A percentile compares a stretch with the other conserved stretches of the same genome.
These are phyloP conservation scores for Beaufortia kweichowensis DNA, from an alignment of 2,113 vertebrate genomes.

Conservation along the genomic window DNA sequence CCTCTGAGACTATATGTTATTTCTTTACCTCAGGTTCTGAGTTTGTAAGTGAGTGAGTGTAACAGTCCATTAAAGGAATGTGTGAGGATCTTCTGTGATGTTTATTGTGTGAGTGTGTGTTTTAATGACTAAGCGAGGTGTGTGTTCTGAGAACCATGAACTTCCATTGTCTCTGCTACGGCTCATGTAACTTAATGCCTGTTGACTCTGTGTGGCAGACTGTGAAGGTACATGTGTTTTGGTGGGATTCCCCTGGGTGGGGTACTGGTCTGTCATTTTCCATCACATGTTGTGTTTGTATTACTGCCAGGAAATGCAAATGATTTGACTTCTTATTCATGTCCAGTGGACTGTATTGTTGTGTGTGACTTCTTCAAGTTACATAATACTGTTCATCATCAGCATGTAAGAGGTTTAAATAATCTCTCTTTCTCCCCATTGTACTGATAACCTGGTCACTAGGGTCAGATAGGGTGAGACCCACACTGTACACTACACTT, in stretches of 20 bases:
- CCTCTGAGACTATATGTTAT: slow-evolving; percentile 15
- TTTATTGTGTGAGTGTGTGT: not conserved
- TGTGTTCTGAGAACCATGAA: slow-evolving; percentile 18
- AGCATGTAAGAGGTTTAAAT: slow-evolving; percentile 10
- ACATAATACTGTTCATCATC: slow-evolving; percentile 24
- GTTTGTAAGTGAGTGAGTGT: not conserved
- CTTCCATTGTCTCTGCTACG: slow-evolving; percentile 2
- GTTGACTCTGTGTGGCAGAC: slow-evolving; percentile 7
- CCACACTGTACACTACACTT: too few relatives aligned
- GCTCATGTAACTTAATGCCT: slow-evolving; percentile 19
- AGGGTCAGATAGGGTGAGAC: not conserved
- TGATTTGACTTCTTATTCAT: slow-evolving; percentile 16
- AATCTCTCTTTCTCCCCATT: not conserved
- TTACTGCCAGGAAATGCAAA: slow-evolving; percentile 2
- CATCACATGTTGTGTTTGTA: slow-evolving; percentile 1
- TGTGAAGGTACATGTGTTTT: slow-evolving; percentile 16
- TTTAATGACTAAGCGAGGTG: slow-evolving; percentile 31
- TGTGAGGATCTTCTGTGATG: not conserved
- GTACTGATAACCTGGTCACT: slow-evolving; percentile 31
- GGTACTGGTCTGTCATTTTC: slow-evolving; percentile 24
- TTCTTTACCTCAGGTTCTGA: slow-evolving; percentile 4
- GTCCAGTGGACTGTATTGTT: slow-evolving; percentile 29
- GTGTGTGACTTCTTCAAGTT: slow-evolving; percentile 24
- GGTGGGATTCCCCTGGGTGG: slow-evolving; percentile 29
- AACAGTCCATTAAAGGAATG: not conserved